Evolutionary conservation across 2,797 vertebrate genomes (phyloP).

Genomic region (Decapterus maruadsi): DNA sequence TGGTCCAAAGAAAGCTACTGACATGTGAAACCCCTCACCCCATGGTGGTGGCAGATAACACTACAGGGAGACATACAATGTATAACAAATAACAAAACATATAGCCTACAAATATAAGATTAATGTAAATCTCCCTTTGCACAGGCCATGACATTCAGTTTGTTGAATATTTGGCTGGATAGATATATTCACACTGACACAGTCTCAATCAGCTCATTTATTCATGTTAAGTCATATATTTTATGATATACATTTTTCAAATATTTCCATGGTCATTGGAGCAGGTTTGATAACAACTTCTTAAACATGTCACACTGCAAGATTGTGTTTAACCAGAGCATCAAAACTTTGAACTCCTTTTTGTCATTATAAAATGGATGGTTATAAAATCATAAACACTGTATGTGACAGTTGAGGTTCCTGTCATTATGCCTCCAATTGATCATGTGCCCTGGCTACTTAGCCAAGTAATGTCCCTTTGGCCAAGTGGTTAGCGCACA

Average conservation of each 20-base stretch:
- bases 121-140: neutral
- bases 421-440: no score
- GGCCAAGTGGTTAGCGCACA: no score
- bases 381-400: neutral
- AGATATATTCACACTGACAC: neutral
- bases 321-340: neutral
- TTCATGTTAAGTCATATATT: neutral
- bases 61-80: neutral
- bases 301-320: neutral
- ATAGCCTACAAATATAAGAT: no score
- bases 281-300: neutral
- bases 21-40: neutral
- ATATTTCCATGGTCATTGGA: neutral
- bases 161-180: neutral
- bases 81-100: neutral
- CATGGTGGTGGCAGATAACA: neutral
- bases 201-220: neutral
- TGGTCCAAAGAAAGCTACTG: neutral
- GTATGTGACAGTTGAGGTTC: no score
- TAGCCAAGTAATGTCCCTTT: no score
- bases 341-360: neutral
- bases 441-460: no score
- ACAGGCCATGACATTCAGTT: neutral
- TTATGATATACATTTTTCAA: neutral
- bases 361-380: no score